Evolutionary conservation across 1,140 invertebrate genomes (phyloP).

Genomic region (Pachypeltis micranthus): DNA sequence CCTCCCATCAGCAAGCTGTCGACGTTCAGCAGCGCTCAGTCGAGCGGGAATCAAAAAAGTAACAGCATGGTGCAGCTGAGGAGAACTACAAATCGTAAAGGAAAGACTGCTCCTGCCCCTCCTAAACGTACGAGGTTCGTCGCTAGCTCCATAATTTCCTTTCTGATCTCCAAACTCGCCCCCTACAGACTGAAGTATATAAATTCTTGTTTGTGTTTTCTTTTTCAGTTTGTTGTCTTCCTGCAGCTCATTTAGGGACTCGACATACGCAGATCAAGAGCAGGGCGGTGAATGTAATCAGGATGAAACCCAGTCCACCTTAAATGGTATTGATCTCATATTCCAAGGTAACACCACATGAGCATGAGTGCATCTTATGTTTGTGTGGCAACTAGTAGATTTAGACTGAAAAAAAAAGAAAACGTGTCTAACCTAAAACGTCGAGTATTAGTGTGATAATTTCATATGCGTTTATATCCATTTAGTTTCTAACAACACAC

Average conservation of each 20-base stretch:
- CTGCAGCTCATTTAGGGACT: conserved; percentile 72
- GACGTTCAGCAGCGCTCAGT: conserved; percentile 45
- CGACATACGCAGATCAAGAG: conserved; percentile 31
- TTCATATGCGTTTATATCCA: too few relatives aligned
- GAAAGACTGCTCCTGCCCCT: conserved; percentile 86
- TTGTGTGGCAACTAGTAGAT: conserved; percentile 11
- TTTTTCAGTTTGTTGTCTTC: conserved; percentile 61
- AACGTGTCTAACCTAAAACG: too few relatives aligned
- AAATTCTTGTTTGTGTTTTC: conserved; percentile 18
- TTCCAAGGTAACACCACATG: conserved; percentile 42
- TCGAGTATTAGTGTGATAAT: too few relatives aligned
- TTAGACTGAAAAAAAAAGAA: too few relatives aligned
- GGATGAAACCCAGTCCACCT: conserved; percentile 36
- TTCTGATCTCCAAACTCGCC: too few relatives aligned
- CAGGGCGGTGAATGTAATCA: conserved; percentile 29
- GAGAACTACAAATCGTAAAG: conserved; percentile 65
- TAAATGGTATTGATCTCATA: conserved; percentile 56
- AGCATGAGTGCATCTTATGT: conserved; percentile 13
- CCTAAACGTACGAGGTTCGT: conserved; percentile 81
- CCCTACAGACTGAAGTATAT: too few relatives aligned
- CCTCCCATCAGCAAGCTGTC: conserved; percentile 44
- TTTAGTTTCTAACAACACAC: too few relatives aligned
- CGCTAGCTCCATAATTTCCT: not conserved
- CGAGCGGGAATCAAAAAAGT: conserved; percentile 40
- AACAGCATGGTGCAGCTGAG: conserved; percentile 63